A percentile compares a stretch with the other conserved stretches of the same genome.
phyloP scores from a whole-genome alignment of 2,113 vertebrate genomes.

The Periophthalmus modestus region DNA sequence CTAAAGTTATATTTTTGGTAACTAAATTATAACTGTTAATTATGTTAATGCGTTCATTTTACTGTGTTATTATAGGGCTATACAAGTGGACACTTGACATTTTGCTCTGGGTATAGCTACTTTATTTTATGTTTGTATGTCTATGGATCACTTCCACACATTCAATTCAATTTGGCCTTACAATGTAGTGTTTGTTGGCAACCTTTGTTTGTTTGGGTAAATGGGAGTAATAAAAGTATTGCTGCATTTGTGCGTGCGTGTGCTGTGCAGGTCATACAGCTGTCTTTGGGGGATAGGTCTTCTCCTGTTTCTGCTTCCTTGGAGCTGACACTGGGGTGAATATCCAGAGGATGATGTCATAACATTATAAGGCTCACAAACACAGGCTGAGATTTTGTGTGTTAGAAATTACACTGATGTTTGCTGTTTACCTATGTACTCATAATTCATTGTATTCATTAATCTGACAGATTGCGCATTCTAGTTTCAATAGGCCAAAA shows the following conservation, averaged over 20 bases:
- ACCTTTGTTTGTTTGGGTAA: neutral
- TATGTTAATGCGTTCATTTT: neutral
- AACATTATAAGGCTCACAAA: conserved; percentile 41
- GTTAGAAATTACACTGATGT: conserved; percentile 38
- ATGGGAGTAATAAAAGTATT: conserved; percentile 13
- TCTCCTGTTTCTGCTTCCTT: conserved; percentile 70
- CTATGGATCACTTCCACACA: neutral
- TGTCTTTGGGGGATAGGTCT: conserved; percentile 62
- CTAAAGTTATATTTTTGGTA: neutral
- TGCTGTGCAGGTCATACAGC: conserved; percentile 44
- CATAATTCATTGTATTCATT: too few species aligned
- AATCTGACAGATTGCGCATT: neutral
- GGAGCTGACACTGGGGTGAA: conserved; percentile 68
- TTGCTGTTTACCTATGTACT: neutral
- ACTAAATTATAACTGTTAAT: neutral
- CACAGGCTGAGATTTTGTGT: conserved; percentile 52
- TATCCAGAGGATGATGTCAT: conserved; percentile 72
- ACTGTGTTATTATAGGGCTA: neutral
- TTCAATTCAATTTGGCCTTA: neutral
- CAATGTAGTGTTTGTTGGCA: neutral
- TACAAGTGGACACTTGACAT: neutral
- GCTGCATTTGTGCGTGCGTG: conserved; percentile 24
- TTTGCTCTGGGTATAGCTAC: neutral
- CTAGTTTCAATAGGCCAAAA: too few species aligned
- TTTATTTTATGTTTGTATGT: neutral